phyloP scores from a whole-genome alignment of 2,113 vertebrate species.

The Picathartes gymnocephalus region DNA sequence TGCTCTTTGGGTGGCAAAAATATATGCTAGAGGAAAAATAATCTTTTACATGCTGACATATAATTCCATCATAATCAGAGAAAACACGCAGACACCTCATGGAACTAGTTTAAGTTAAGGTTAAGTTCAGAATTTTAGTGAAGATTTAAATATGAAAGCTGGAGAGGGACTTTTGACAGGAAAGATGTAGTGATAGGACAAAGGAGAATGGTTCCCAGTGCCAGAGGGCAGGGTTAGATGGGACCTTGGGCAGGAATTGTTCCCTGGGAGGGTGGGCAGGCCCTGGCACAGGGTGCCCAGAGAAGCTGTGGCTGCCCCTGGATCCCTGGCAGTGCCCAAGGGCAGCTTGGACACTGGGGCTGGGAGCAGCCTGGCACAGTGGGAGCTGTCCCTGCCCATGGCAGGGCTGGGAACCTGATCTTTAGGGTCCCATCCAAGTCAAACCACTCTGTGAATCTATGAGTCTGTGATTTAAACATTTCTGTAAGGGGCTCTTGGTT shows the following conservation, averaged over 20 bases:
- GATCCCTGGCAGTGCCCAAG: background rate
- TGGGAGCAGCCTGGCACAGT: background rate
- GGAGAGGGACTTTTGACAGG: background rate
- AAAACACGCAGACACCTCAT: background rate
- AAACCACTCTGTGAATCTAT: background rate
- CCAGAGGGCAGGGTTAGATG: background rate
- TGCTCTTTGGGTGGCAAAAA: constrained; percentile 17
- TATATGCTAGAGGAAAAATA: constrained; percentile 9
- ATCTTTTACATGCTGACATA: background rate
- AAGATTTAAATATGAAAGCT: background rate
- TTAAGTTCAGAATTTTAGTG: background rate
- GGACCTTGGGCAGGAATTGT: background rate
- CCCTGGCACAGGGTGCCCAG: background rate
- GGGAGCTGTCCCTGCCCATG: background rate
- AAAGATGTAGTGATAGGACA: accelerated
- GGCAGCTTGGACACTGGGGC: background rate
- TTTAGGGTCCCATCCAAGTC: background rate
- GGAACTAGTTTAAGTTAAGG: background rate
- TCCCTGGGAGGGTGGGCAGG: background rate
- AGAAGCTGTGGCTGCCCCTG: background rate
- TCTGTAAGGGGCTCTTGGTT: background rate
- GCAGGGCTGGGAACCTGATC: background rate
- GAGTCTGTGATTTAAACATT: background rate
- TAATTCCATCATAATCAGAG: constrained; percentile 26
- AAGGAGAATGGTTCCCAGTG: background rate